These are phyloP conservation scores for Sphaerophoria rueppellii DNA, from an alignment of 2,888 invertebrate genomes.

Conservation along the genomic window DNA sequence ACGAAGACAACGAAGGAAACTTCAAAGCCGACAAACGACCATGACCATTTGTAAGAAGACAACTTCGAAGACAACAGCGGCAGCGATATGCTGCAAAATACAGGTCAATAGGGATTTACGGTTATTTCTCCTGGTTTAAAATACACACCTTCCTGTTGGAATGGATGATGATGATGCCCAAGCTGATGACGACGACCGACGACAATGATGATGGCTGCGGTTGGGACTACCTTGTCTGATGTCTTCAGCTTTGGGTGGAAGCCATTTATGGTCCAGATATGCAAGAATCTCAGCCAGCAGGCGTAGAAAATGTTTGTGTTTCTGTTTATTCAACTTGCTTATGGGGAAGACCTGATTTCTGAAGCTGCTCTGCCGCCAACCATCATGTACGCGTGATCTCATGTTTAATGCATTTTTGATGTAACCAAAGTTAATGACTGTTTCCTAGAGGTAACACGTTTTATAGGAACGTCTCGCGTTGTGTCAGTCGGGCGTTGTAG, in stretches of 20 bases:
- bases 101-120: slow-evolving; percentile 72
- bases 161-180: not conserved
- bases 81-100: slow-evolving; percentile 53
- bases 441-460: slow-evolving; percentile 39
- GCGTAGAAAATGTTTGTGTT: not conserved
- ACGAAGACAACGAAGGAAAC: not conserved
- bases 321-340: slow-evolving; percentile 19
- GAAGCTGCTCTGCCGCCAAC: slow-evolving; percentile 1
- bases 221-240: not conserved
- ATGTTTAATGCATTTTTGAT: slow-evolving; percentile 66
- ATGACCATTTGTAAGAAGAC: slow-evolving; percentile 11
- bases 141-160: slow-evolving; percentile 48
- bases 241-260: slow-evolving; percentile 36
- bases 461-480: not conserved
- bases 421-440: slow-evolving; percentile 56
- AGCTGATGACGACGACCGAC: slow-evolving; percentile 9
- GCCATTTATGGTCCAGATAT: slow-evolving; percentile 66
- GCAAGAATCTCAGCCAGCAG: slow-evolving; percentile 28
- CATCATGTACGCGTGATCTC: slow-evolving; percentile 29
- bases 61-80: not conserved
- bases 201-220: slow-evolving; percentile 6
- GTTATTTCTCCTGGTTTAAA: slow-evolving; percentile 62
- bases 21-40: not conserved
- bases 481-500: not conserved
- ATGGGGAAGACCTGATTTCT: slow-evolving; percentile 43